phyloP scores from a whole-genome alignment of 2,797 vertebrate species.

The Enteromius paludinosus region DNA sequence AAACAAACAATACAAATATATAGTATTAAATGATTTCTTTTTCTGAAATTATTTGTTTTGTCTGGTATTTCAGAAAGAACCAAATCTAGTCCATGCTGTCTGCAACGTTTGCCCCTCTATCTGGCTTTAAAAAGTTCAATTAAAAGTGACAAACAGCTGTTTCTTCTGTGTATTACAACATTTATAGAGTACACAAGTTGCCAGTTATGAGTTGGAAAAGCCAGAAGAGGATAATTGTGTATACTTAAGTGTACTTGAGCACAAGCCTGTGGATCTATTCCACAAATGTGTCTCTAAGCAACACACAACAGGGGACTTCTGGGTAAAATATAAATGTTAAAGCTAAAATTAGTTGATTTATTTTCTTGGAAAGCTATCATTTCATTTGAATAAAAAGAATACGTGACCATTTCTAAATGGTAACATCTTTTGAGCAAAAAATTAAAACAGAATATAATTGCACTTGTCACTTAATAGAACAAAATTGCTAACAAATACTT shows the following conservation, averaged over 20 bases:
- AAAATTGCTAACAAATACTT: background rate
- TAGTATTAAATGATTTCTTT: background rate
- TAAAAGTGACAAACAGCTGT: background rate
- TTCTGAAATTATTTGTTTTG: background rate
- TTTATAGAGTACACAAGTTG: background rate
- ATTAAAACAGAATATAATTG: background rate
- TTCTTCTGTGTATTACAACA: background rate
- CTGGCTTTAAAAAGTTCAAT: background rate
- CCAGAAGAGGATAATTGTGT: constrained; percentile 4
- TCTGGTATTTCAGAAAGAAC: background rate
- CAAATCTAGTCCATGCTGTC: background rate
- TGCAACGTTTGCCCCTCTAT: background rate
- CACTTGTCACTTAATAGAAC: background rate
- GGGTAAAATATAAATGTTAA: constrained; percentile 3
- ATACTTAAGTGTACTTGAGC: constrained; percentile 9
- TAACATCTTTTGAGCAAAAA: background rate
- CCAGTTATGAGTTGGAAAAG: background rate
- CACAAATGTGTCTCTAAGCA: background rate
- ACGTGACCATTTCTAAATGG: background rate
- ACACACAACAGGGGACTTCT: constrained; percentile 25
- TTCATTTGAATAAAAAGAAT: background rate
- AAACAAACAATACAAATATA: background rate
- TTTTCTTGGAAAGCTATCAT: constrained; percentile 1
- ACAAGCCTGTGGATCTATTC: background rate
- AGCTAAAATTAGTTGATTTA: background rate